Evolutionary conservation across 2,888 invertebrate species (phyloP).

Genomic region (Druceiella hillmani): DNA sequence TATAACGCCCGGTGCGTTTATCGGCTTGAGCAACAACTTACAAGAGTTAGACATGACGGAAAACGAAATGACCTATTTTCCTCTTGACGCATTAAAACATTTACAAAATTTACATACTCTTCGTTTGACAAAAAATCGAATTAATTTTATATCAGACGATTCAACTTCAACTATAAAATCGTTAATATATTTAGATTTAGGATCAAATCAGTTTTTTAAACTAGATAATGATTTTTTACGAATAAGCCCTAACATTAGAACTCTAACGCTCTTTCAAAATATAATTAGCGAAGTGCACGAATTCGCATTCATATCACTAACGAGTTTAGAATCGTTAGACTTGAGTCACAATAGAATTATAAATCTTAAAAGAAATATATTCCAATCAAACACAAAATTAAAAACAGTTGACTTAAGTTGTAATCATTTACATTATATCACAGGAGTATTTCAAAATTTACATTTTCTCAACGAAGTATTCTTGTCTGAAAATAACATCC

Average conservation of each 20-base stretch:
- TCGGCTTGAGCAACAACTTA: slow-evolving; percentile 68
- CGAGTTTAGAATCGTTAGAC: slow-evolving; percentile 74
- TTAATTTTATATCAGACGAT: slow-evolving; percentile 68
- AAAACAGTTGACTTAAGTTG: slow-evolving; percentile 81
- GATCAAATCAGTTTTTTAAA: slow-evolving; percentile 76
- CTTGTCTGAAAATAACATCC: slow-evolving; percentile 82
- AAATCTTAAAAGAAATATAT: slow-evolving; percentile 65
- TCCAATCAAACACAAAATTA: slow-evolving; percentile 69
- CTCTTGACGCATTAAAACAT: slow-evolving; percentile 70
- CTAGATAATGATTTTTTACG: slow-evolving; percentile 74
- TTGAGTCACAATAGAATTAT: slow-evolving; percentile 85
- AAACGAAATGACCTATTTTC: slow-evolving; percentile 79
- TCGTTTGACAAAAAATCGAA: slow-evolving; percentile 77
- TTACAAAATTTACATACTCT: slow-evolving; percentile 66
- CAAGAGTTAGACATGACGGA: slow-evolving; percentile 82
- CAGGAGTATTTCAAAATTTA: slow-evolving; percentile 75
- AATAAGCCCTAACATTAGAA: slow-evolving; percentile 72
- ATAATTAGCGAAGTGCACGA: slow-evolving; percentile 72
- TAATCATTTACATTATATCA: slow-evolving; percentile 83
- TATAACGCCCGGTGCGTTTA: slow-evolving; percentile 80
- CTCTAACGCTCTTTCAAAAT: slow-evolving; percentile 79
- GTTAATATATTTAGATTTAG: slow-evolving; percentile 74
- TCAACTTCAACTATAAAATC: slow-evolving; percentile 66
- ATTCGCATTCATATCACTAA: slow-evolving; percentile 69
- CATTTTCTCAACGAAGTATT: slow-evolving; percentile 78